phyloP scores from a whole-genome alignment of 2,888 invertebrate species.

The Cordilura impudica region DNA sequence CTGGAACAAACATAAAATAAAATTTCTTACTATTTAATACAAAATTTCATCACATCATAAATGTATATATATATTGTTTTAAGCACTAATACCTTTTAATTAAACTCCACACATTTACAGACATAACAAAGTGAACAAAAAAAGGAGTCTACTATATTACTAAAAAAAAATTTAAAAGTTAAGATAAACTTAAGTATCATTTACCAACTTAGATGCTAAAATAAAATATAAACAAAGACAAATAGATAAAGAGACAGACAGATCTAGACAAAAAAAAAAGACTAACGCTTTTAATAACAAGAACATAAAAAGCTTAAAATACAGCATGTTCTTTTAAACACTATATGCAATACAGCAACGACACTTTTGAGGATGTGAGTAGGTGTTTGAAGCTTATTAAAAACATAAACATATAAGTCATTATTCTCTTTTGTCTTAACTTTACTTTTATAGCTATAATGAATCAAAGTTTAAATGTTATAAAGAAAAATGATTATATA shows the following conservation, averaged over 20 bases:
- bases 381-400: conserved; percentile 42
- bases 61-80: background rate
- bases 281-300: conserved; percentile 56
- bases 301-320: conserved; percentile 34
- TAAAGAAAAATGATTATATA: background rate
- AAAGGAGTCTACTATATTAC: background rate
- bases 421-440: conserved; percentile 24
- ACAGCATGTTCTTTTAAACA: conserved; percentile 33
- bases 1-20: no score
- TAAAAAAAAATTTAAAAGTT: background rate
- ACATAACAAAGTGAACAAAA: background rate
- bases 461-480: conserved; percentile 38
- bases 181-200: conserved; percentile 49
- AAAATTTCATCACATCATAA: background rate
- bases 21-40: no score
- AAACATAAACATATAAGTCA: conserved; percentile 42
- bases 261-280: conserved; percentile 26
- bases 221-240: conserved; percentile 3
- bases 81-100: conserved; percentile 17
- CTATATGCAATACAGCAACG: conserved; percentile 12
- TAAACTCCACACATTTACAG: background rate
- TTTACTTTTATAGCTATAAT: conserved; percentile 18
- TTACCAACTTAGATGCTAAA: conserved; percentile 40
- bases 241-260: background rate
- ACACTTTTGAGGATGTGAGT: background rate